Evolutionary conservation across 2,888 invertebrate genomes (phyloP), one percentile per base, ranked within the genome.

Genomic region (Trissonchulus sp.): DNA sequence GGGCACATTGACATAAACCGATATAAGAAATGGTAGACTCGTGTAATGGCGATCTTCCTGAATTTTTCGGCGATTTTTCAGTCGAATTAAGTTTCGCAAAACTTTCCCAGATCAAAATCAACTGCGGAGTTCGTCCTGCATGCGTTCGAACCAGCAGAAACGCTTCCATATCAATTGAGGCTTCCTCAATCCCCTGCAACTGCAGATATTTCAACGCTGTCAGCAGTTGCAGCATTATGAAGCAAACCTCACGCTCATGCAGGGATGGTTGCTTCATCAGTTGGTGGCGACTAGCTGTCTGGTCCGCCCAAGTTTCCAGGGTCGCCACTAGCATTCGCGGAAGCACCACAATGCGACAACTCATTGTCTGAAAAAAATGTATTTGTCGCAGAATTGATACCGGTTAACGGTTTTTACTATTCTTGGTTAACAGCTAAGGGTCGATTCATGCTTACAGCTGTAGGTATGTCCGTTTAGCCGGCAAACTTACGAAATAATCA

Each of bases 201-300:
- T 93, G 93, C 34, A 93, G 87, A 82, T 90, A 90, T 84, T 93
- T 93, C 79, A 93, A 86, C 0, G 91, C 92, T 79, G 91, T 92
- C 35, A 93, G 90, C 77, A 93, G 86, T 82, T 93, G 93, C 74
- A 93, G 87, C 87, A 92, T 88, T 79, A 92, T 89, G 83, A 93
- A 91, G 78, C 90, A 90, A 63, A 91, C 90, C 79, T 92, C 92
- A 69, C 74, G 76, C 60, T 78, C 78, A 36, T 74, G 75, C 38
- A 75, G 36, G 63, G 74, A 68, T 28, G 74, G 75, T 15, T 78
- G 89, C 87, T 77, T 89, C 88, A 79, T 87, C 88, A 63, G 81
- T 8, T 31, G 65, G 31, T 63, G 65, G 15, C 65, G 65, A 15
- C 15, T 15, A n/a, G 30, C 3, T 3, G 65, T 63, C 60, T 72